These are phyloP conservation scores for Acanthis flammea DNA, from an alignment of 2,797 vertebrate genomes.

Conservation along the genomic window DNA sequence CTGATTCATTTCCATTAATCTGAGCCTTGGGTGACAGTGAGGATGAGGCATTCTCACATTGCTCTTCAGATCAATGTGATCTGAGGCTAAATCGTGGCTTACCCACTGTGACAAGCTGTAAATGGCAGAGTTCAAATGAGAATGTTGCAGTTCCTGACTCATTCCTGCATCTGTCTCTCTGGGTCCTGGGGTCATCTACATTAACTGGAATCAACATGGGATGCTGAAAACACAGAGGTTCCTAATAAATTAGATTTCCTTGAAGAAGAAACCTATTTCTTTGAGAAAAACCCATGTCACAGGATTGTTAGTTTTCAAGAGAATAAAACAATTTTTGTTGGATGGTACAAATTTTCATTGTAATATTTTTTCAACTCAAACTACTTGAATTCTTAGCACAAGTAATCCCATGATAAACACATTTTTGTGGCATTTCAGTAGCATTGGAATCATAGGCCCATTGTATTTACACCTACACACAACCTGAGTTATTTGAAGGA, in stretches of 20 bases:
- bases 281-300: background rate
- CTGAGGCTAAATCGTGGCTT: background rate
- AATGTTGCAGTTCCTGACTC: background rate
- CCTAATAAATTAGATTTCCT: background rate
- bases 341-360: background rate
- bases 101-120: background rate
- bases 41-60: background rate
- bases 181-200: background rate
- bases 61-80: background rate
- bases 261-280: background rate
- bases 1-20: background rate
- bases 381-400: background rate
- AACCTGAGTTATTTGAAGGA: background rate
- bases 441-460: rapidly evolving
- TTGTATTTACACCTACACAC: rapidly evolving
- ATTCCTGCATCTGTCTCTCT: background rate
- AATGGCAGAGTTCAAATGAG: background rate
- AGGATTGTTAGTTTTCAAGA: background rate
- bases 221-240: background rate
- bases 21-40: background rate
- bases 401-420: background rate
- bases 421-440: background rate
- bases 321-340: background rate
- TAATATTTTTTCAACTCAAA: background rate
- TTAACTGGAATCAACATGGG: background rate